A percentile compares a stretch with the other conserved stretches of the same genome.
These are phyloP conservation scores for Caprella mutica DNA, from an alignment of 2,888 invertebrate species.

Conservation along the genomic window DNA sequence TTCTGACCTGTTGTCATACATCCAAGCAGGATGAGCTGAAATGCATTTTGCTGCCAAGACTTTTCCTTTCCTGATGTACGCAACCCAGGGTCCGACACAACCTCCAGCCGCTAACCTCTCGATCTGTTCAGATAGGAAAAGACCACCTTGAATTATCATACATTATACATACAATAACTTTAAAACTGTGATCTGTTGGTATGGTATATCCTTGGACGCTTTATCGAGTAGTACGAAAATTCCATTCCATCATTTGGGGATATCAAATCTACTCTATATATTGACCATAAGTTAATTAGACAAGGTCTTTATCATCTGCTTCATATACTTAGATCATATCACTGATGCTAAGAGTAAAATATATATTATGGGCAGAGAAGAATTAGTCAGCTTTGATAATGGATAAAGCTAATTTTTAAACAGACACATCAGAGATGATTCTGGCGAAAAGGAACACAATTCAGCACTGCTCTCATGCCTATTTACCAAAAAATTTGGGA, in stretches of 20 bases:
- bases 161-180: neutral
- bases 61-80: slow-evolving; percentile 29
- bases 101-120: slow-evolving; percentile 12
- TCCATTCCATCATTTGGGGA: neutral
- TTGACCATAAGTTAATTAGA: no score
- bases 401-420: no score
- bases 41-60: slow-evolving; percentile 22
- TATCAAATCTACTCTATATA: no score
- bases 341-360: no score
- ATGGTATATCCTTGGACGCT: neutral
- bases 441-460: no score
- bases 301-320: no score
- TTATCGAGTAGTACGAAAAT: neutral
- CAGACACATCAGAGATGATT: no score
- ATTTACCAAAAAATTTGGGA: no score
- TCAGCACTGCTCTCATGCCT: no score
- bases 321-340: no score
- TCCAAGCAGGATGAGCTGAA: slow-evolving; percentile 26
- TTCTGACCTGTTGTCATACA: slow-evolving; percentile 25
- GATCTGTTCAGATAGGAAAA: neutral
- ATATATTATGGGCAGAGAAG: no score
- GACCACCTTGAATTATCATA: neutral
- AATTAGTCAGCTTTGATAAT: no score
- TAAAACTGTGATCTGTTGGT: neutral
- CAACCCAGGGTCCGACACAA: slow-evolving; percentile 35